These are phyloP conservation scores for Paradisaea rubra DNA, from an alignment of 2,113 vertebrate species.

Conservation along the genomic window DNA sequence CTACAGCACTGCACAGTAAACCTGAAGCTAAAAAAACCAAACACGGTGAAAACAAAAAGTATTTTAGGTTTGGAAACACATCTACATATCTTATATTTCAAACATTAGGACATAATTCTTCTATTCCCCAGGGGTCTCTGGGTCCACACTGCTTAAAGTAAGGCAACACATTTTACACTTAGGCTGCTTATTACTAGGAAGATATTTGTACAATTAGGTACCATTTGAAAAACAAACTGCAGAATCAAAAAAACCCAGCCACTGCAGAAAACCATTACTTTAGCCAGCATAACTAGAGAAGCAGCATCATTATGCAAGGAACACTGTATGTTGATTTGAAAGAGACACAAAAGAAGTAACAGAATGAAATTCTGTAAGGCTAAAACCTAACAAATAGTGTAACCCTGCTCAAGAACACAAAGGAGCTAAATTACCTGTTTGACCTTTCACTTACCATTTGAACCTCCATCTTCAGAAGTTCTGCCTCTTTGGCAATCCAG, in stretches of 20 bases:
- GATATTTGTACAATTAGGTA: background rate
- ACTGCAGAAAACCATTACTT: background rate
- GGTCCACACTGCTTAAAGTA: background rate
- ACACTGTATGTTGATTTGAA: background rate
- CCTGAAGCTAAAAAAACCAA: background rate
- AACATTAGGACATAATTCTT: background rate
- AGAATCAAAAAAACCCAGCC: background rate
- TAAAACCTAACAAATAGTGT: background rate
- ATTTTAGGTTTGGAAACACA: background rate
- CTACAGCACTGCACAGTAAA: background rate
- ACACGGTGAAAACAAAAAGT: background rate
- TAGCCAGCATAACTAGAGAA: background rate
- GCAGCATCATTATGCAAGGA: background rate
- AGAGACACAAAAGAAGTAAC: background rate
- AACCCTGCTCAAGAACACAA: background rate
- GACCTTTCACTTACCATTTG: background rate
- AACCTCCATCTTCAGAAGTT: background rate
- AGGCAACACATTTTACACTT: background rate
- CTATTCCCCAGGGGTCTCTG: background rate
- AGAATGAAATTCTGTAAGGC: background rate
- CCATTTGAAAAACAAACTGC: background rate
- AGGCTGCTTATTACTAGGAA: background rate
- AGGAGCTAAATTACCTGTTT: background rate
- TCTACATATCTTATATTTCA: background rate
- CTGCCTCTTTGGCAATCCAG: background rate